Evolutionary conservation across 2,888 invertebrate genomes (phyloP).

Genomic region (Pocota personata): DNA sequence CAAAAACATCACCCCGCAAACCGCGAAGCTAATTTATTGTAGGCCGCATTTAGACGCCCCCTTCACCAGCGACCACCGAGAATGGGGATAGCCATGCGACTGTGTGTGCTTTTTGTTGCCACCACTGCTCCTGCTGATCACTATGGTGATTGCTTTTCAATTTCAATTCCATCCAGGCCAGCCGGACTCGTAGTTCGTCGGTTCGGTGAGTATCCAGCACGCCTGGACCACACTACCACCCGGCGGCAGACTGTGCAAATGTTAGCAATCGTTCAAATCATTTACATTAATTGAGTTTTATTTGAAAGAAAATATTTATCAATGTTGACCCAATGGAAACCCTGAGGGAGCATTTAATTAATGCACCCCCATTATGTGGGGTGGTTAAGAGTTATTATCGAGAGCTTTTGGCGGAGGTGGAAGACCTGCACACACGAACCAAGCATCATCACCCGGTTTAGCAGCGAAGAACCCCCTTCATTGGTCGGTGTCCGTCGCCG

Average conservation of each 20-base stretch:
- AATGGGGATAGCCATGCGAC: neutral
- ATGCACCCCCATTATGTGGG: conserved; percentile 39
- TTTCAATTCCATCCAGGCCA: conserved; percentile 37
- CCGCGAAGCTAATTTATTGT: conserved; percentile 49
- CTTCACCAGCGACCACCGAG: neutral
- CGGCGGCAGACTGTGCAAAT: conserved; percentile 31
- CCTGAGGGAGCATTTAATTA: conserved; percentile 43
- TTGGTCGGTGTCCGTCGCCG: conserved; percentile 20
- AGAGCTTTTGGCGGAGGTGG: neutral
- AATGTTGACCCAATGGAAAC: conserved; percentile 31
- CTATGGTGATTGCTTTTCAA: conserved; percentile 46
- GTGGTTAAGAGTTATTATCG: conserved; percentile 10
- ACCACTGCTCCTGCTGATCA: conserved; percentile 42
- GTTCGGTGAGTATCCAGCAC: conserved; percentile 1
- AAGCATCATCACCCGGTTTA: neutral
- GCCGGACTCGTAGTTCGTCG: neutral
- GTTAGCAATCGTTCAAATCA: conserved; percentile 53
- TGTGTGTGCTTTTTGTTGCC: conserved; percentile 14
- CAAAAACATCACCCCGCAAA: conserved; percentile 29
- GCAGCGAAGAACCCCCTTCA: conserved; percentile 20
- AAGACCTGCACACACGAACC: neutral
- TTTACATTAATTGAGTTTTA: conserved; percentile 66
- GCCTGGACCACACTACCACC: conserved; percentile 8
- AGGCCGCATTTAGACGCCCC: neutral
- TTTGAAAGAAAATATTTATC: conserved; percentile 60